phyloP scores from a whole-genome alignment of 2,113 vertebrate genomes.

The Pontoporia blainvillei region DNA sequence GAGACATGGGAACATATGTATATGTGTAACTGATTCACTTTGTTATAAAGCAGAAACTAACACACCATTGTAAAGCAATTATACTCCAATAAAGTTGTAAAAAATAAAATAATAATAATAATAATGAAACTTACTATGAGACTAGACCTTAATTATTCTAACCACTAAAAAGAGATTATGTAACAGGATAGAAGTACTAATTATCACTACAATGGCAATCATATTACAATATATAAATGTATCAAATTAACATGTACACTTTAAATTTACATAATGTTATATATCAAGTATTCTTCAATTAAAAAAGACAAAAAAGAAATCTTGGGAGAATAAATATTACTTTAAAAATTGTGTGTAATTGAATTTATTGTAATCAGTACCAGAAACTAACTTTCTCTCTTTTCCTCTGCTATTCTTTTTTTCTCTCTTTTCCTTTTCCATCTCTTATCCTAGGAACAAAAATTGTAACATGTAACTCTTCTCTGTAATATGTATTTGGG shows the following conservation, averaged over 20 bases:
- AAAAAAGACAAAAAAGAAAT: neutral
- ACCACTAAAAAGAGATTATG: neutral
- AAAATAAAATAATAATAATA: too few relatives aligned
- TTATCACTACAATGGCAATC: neutral
- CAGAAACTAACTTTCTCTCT: neutral
- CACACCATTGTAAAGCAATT: too few relatives aligned
- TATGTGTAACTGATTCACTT: too few relatives aligned
- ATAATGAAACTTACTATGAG: neutral
- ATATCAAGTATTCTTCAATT: neutral
- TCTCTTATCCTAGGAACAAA: neutral
- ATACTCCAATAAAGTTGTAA: too few relatives aligned
- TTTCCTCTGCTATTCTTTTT: neutral
- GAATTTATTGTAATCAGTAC: neutral
- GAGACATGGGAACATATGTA: too few relatives aligned
- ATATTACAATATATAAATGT: neutral
- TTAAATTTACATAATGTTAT: neutral
- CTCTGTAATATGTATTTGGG: neutral
- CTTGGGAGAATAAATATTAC: neutral
- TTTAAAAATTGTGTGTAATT: neutral
- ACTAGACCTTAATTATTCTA: neutral
- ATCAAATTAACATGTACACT: neutral
- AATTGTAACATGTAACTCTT: neutral
- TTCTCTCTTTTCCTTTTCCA: neutral
- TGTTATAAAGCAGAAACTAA: too few relatives aligned
- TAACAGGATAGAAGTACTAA: neutral